Conservation (phyloP, 2,797 vertebrate species). For the Myotis pilosus region DNA sequence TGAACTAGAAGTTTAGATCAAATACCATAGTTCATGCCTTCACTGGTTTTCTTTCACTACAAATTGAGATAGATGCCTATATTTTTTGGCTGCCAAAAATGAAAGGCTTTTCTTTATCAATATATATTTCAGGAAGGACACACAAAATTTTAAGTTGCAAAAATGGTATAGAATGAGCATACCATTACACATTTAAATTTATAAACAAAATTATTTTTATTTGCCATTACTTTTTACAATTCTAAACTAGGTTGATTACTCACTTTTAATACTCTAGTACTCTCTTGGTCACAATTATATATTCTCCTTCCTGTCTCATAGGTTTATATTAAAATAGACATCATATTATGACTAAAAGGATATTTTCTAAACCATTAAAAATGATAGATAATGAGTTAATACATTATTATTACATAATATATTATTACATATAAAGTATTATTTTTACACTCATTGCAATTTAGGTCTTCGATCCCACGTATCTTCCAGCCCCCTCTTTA, state of each 20-base stretch:
- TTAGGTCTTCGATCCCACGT: not conserved
- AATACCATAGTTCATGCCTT: not conserved
- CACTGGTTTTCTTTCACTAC: slow-evolving; percentile 21
- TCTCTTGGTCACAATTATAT: not conserved
- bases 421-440: not conserved
- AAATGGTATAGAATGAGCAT: not conserved
- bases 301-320: not conserved
- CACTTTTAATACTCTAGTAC: not conserved
- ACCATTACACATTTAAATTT: not conserved
- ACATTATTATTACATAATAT: not conserved
- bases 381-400: not conserved
- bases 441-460: not conserved
- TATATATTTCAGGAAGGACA: not conserved
- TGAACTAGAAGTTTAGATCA: not conserved
- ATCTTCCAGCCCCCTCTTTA: slow-evolving; percentile 10
- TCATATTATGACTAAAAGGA: not conserved
- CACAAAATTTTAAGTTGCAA: not conserved
- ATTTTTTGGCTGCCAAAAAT: not conserved
- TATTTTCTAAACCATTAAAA: slow-evolving; percentile 8
- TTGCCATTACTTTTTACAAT: slow-evolving; percentile 10
- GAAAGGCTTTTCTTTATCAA: not conserved
- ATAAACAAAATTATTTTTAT: slow-evolving; percentile 44
- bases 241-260: not conserved
- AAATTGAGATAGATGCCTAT: not conserved
- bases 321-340: slow-evolving; percentile 17